These are phyloP conservation scores for Ibidorhyncha struthersii DNA, from an alignment of 2,113 vertebrate genomes.

Conservation along the genomic window DNA sequence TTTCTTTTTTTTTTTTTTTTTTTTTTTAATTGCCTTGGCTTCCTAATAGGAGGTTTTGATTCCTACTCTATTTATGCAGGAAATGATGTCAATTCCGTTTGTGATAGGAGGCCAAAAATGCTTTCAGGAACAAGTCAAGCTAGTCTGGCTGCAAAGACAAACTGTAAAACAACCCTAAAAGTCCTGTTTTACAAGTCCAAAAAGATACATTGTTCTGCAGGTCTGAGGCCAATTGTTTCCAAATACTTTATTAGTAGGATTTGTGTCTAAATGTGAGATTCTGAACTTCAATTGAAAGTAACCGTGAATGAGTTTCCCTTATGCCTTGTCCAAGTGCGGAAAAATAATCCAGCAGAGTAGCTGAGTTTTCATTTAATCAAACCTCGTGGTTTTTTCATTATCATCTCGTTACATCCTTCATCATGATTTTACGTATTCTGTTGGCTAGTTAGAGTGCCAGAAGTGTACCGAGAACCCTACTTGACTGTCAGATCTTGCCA, in stretches of 20 bases:
- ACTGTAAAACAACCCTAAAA: not conserved
- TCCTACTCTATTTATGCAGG: conserved; percentile 34
- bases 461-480: not conserved
- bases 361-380: not conserved
- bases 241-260: not conserved
- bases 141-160: conserved; percentile 63
- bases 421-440: not conserved
- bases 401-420: not conserved
- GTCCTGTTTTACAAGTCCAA: conserved; percentile 72
- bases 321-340: not conserved
- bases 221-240: conserved; percentile 71
- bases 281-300: conserved; percentile 17
- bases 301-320: not conserved
- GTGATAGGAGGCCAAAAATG: conserved; percentile 57
- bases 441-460: not conserved
- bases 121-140: conserved; percentile 57
- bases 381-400: not conserved
- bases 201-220: conserved; percentile 83
- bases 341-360: not conserved
- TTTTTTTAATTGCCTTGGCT: conserved; percentile 27
- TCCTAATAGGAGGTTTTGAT: not conserved
- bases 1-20: not conserved
- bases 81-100: conserved; percentile 54
- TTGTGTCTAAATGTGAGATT: conserved; percentile 43
- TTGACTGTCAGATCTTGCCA: conserved; percentile 8